phyloP scores from a whole-genome alignment of 2,888 invertebrate species.

The Desoria tigrina region DNA sequence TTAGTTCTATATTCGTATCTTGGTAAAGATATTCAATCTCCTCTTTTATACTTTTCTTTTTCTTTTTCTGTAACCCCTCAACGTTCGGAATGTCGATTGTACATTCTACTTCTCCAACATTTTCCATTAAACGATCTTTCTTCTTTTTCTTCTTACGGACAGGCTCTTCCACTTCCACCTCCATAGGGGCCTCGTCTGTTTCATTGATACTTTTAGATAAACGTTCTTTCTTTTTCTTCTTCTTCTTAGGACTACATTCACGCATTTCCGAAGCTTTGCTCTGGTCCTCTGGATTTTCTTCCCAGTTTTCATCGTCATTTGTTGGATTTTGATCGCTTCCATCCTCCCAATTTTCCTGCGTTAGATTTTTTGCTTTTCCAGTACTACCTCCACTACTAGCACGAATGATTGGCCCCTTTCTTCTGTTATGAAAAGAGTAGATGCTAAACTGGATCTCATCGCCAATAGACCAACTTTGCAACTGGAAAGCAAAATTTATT shows the following conservation, averaged over 20 bases:
- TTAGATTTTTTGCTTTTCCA: neutral
- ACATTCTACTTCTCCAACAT: no score
- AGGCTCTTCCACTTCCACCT: no score
- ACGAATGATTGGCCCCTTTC: slow-evolving; percentile 35
- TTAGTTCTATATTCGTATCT: slow-evolving; percentile 5
- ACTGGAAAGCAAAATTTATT: slow-evolving; percentile 24
- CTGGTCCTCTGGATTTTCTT: neutral
- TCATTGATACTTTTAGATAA: no score
- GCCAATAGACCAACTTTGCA: slow-evolving; percentile 28
- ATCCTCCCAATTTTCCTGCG: neutral
- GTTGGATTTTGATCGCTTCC: neutral
- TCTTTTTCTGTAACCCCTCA: neutral
- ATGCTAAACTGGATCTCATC: slow-evolving; percentile 29
- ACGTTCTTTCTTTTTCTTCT: slow-evolving; percentile 14
- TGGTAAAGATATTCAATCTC: no score
- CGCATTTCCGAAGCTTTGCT: no score
- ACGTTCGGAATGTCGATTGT: neutral
- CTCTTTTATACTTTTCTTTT: no score
- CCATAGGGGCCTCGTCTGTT: no score
- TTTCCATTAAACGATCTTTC: neutral
- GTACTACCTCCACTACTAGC: slow-evolving; percentile 8
- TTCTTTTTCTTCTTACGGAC: slow-evolving; percentile 14
- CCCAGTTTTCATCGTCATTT: neutral
- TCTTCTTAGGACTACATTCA: neutral
- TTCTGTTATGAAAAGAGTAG: slow-evolving; percentile 27